Conservation (phyloP, 2,888 invertebrate species). For the Teleiodes luculella region DNA sequence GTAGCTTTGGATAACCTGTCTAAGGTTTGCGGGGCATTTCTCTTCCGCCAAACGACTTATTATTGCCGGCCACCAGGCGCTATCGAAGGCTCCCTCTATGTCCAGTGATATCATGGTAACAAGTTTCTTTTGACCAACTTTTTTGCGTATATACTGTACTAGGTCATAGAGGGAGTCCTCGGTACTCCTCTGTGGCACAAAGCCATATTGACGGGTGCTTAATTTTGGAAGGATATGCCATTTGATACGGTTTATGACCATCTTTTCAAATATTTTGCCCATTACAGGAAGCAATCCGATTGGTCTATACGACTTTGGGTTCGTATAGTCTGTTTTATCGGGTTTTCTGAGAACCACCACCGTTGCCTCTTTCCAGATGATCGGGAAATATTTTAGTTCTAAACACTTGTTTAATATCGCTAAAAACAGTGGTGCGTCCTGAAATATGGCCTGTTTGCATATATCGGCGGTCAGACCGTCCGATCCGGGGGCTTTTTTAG, state of each 20-base stretch:
- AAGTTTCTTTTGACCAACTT: not conserved
- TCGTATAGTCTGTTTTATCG: not conserved
- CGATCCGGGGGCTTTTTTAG: conserved; percentile 27
- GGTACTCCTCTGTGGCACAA: conserved; percentile 1
- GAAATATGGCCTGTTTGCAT: not conserved
- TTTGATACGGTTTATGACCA: not conserved
- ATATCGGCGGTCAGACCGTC: conserved; percentile 20
- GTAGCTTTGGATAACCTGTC: too few species aligned
- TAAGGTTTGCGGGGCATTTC: too few species aligned
- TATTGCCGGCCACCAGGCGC: too few species aligned
- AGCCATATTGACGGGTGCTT: conserved; percentile 1
- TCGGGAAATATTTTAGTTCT: conserved; percentile 20
- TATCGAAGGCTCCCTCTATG: too few species aligned
- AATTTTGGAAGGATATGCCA: not conserved
- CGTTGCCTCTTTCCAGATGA: conserved; percentile 23
- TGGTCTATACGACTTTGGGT: not conserved
- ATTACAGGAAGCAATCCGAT: not conserved
- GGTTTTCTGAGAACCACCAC: conserved; percentile 25
- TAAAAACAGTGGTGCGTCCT: not conserved
- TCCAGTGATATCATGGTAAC: not conserved
- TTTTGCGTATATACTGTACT: not conserved
- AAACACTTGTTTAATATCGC: conserved; percentile 16
- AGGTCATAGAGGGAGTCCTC: conserved; percentile 11
- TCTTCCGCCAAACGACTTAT: too few species aligned
- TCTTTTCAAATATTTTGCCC: not conserved